Base-by-base conservation (phyloP, 2,797 vertebrate species). In the Enteromius argenteus region DNA sequence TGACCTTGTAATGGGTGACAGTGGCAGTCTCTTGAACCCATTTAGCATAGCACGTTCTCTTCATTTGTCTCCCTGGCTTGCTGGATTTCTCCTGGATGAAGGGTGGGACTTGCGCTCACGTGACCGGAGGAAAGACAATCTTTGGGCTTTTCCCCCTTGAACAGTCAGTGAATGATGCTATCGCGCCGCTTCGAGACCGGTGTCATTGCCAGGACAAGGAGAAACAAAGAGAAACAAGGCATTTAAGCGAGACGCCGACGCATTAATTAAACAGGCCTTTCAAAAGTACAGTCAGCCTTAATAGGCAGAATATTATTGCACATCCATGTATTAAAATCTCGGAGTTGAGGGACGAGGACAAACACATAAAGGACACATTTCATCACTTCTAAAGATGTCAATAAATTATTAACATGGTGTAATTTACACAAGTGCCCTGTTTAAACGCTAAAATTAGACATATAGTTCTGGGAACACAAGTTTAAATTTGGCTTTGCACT, bases 1-100 rank as follows among this genome's bases (percentile, higher is more conserved):
- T 96, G 95, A 97, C 96, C 96, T 97, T 97, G 95, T 94, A 95
- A 95, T 94, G 91, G 92, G 92, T 93, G 95, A 95, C 93, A 93
- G 93, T 89, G 93, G 94, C 93, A 93, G 93, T 93, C 91, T 94
- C 95, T 96, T 96, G 94, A 97, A 96, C 95, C 91, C 94, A 95
- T 95, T 96, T 95, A 97, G 92, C 89, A 93, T 91, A 93, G 93
- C 91, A 92, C 77, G 66, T n/a, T 91, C 91, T 90, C 90, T 89
- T 89, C 91, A 93, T 94, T 93, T 94, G 89, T 94, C 92, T 82
- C 68, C 90, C 84, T 69, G 80, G 58, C 76, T 39, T 42, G 67
- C 64, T 77, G 85, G 56, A 35, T 90, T 94, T 90, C 67, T 85
- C 80, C 89, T 75, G 72, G 84, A 67, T 90, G 86, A 88, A 90